Percentiles rank a stretch among this genome's conserved stretches.
These are phyloP conservation scores for Leucophenga maculata DNA, from an alignment of 2,888 invertebrate species.

Conservation along the genomic window DNA sequence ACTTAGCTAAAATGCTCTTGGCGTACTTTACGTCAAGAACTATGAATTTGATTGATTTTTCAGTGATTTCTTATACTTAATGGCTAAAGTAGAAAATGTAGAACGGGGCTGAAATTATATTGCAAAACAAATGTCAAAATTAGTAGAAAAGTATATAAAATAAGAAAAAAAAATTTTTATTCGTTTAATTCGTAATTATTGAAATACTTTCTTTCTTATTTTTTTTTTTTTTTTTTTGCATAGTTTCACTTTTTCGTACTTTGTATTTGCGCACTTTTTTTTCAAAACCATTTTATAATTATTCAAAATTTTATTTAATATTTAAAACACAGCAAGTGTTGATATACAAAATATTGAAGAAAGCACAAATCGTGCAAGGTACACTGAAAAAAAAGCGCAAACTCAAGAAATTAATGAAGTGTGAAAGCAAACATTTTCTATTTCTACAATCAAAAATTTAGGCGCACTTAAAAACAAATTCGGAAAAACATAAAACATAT, in stretches of 20 bases:
- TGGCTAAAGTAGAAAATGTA: neutral
- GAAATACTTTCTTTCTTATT: neutral
- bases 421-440: too few species aligned
- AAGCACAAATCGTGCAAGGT: too few species aligned
- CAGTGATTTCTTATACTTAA: too few species aligned
- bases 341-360: too few species aligned
- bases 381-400: too few species aligned
- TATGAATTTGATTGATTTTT: slow-evolving; percentile 11
- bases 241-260: neutral
- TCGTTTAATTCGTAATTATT: neutral
- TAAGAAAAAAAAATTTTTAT: neutral
- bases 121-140: neutral
- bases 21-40: slow-evolving; percentile 4
- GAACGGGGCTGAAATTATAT: neutral
- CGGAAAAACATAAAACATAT: too few species aligned
- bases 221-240: slow-evolving; percentile 1
- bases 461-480: too few species aligned
- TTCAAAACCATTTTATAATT: too few species aligned
- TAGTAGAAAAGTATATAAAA: neutral
- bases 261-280: neutral
- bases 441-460: too few species aligned
- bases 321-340: too few species aligned
- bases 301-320: too few species aligned
- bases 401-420: too few species aligned
- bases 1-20: neutral